Conservation (phyloP, 1,140 invertebrate species). For the Lepidostoma basale region DNA sequence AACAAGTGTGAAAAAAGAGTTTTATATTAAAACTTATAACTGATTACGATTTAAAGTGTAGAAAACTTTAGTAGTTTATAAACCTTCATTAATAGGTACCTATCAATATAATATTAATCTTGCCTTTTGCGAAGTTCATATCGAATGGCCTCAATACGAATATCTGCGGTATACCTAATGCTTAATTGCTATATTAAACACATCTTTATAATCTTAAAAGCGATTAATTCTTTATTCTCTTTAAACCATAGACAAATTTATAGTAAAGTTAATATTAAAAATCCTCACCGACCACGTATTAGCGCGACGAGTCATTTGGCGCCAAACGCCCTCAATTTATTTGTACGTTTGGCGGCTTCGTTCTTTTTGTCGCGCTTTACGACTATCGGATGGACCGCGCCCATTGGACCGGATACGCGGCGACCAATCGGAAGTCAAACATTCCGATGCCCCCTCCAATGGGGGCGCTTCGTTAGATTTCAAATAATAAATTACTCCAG, state of each 20-base stretch:
- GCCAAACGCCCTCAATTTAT: not conserved
- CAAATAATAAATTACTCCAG: conserved; percentile 13
- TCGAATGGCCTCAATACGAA: too few relatives aligned
- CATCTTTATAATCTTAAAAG: too few relatives aligned
- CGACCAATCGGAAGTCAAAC: conserved; percentile 29
- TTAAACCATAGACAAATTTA: not conserved
- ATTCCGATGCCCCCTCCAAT: conserved; percentile 15
- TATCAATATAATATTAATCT: too few relatives aligned
- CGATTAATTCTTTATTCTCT: too few relatives aligned
- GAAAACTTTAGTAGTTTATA: too few relatives aligned
- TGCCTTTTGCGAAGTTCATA: too few relatives aligned
- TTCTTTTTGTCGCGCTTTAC: conserved; percentile 21
- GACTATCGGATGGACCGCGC: conserved; percentile 11
- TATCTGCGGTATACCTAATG: too few relatives aligned
- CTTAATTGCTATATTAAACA: too few relatives aligned
- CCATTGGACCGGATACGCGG: conserved; percentile 11
- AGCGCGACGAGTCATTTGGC: not conserved
- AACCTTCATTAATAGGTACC: too few relatives aligned
- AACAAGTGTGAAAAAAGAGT: too few relatives aligned
- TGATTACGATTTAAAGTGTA: too few relatives aligned
- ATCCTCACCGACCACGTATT: not conserved
- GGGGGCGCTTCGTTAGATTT: conserved; percentile 8
- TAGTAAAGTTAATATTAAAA: not conserved
- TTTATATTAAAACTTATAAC: too few relatives aligned
- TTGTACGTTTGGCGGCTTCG: not conserved